Percentiles rank a stretch among this genome's conserved stretches.
Conservation (phyloP, 1,140 invertebrate species). For the Macrobrachium nipponense region DNA sequence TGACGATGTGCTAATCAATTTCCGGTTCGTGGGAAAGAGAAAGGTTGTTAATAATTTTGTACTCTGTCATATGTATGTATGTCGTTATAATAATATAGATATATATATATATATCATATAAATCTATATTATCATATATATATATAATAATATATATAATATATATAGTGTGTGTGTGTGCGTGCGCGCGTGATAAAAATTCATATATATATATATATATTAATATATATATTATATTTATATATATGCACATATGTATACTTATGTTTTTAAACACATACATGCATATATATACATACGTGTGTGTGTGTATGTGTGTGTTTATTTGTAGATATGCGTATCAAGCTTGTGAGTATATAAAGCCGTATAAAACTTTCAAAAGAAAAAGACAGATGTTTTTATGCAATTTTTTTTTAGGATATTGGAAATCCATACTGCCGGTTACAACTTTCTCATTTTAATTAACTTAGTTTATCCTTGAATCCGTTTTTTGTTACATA, state of each 20-base stretch:
- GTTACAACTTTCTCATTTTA: no score
- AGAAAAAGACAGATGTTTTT: no score
- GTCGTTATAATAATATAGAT: not conserved
- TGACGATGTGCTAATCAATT: no score
- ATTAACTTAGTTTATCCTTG: no score
- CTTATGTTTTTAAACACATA: not conserved
- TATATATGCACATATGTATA: conserved; percentile 1
- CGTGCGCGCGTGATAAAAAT: no score
- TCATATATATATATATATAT: conserved; percentile 1
- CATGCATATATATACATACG: not conserved
- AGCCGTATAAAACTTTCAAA: not conserved
- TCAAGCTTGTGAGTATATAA: not conserved
- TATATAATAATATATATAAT: not conserved
- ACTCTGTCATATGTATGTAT: not conserved
- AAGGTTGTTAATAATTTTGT: no score
- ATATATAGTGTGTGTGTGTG: no score
- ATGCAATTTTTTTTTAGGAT: no score
- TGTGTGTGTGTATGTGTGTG: not conserved
- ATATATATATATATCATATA: not conserved
- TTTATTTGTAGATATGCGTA: not conserved
- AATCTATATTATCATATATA: conserved; percentile 1
- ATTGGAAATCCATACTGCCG: no score
- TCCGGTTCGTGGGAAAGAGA: no score
- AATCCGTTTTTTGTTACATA: no score
- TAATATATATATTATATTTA: not conserved